Percentiles rank a stretch among this genome's conserved stretches.
Conservation (phyloP, 2,888 invertebrate genomes). For the Megamerina dolium region DNA sequence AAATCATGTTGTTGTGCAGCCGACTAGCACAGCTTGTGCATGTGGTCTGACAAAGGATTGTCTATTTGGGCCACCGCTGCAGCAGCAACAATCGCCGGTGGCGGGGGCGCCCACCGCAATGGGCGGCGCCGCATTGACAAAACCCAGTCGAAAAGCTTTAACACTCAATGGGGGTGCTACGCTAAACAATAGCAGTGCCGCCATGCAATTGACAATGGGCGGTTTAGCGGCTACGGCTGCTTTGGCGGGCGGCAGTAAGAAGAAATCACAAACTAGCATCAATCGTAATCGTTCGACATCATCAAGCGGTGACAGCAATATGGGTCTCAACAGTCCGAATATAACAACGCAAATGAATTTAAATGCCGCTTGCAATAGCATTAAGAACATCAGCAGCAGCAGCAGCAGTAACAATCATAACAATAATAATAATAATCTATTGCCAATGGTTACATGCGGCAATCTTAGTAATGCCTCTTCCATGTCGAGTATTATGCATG, state of each 20-base stretch:
- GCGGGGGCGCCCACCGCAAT: conserved; percentile 26
- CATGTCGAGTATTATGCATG: conserved; percentile 40
- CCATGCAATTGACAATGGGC: conserved; percentile 35
- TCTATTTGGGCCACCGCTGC: conserved; percentile 44
- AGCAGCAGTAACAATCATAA: conserved; percentile 12
- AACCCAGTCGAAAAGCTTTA: conserved; percentile 24
- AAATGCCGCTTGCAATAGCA: conserved; percentile 1
- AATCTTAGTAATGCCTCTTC: conserved; percentile 38
- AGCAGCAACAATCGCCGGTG: conserved; percentile 31
- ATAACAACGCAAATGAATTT: conserved; percentile 12
- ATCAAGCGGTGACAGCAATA: conserved; percentile 49
- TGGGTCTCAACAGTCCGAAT: conserved; percentile 42
- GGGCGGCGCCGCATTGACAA: too few species aligned
- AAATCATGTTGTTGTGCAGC: conserved; percentile 47
- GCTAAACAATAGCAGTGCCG: conserved; percentile 27
- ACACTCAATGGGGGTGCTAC: conserved; percentile 27
- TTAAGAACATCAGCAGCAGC: background rate
- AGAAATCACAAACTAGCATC: conserved; percentile 24
- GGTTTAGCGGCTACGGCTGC: conserved; percentile 7
- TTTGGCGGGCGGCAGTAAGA: conserved; percentile 10
- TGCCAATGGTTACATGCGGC: conserved; percentile 25
- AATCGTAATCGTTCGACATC: conserved; percentile 46
- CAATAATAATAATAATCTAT: conserved; percentile 7
- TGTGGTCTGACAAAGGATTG: conserved; percentile 65
- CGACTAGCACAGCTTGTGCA: conserved; percentile 62